Evolutionary conservation across 2,113 vertebrate species (phyloP).

Genomic region (Bothrops jararaca): DNA sequence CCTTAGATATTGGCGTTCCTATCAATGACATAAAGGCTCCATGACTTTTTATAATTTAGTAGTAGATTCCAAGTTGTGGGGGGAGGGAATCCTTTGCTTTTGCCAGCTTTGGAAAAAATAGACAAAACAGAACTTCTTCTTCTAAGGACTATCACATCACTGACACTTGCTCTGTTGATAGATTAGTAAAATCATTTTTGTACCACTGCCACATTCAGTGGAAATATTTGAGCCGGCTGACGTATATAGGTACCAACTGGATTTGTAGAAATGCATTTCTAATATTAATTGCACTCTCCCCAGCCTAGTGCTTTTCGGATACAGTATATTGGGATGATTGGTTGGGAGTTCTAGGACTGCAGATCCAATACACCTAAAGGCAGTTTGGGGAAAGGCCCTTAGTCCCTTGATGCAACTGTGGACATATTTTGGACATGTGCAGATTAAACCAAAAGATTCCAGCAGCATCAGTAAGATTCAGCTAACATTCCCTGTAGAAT

Average conservation of each 20-base stretch:
- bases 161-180: background rate
- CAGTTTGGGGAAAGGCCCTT: background rate
- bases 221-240: background rate
- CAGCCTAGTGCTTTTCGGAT: background rate
- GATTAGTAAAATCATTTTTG: background rate
- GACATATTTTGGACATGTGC: background rate
- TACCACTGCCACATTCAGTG: background rate
- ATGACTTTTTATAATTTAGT: background rate
- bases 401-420: background rate
- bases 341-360: background rate
- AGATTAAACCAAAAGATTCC: background rate
- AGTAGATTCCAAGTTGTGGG: background rate
- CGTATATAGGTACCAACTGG: background rate
- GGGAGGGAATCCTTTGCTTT: background rate
- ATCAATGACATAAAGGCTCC: background rate
- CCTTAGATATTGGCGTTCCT: background rate
- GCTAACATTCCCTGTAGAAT: background rate
- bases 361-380: background rate
- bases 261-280: background rate
- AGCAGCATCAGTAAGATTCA: background rate
- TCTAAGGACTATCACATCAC: background rate
- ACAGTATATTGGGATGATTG: background rate
- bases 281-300: background rate
- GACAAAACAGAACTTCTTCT: background rate
- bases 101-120: background rate